A percentile compares a stretch with the other conserved stretches of the same genome.
These are phyloP conservation scores for Isotomurus palustris DNA, from an alignment of 2,888 invertebrate species.

Conservation along the genomic window DNA sequence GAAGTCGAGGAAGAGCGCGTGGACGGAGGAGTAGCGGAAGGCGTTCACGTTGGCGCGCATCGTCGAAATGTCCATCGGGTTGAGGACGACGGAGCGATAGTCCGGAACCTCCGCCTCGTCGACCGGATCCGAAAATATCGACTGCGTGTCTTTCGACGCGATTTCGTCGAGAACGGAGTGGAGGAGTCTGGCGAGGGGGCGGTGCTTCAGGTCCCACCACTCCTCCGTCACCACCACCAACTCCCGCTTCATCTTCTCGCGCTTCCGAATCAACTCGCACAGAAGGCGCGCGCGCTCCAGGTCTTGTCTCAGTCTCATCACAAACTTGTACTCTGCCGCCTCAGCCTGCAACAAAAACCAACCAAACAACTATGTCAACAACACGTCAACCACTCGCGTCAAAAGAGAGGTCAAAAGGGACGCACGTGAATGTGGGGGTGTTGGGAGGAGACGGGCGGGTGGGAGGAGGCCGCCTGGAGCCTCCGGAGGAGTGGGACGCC, in stretches of 20 bases:
- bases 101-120: slow-evolving; percentile 81
- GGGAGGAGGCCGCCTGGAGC: slow-evolving; percentile 62
- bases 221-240: slow-evolving; percentile 74
- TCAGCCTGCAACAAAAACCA: background rate
- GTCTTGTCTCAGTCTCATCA: slow-evolving; percentile 53
- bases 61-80: slow-evolving; percentile 84
- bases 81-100: slow-evolving; percentile 75
- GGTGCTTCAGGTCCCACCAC: slow-evolving; percentile 61
- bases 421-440: no score
- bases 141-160: slow-evolving; percentile 71
- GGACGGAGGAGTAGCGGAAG: background rate
- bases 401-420: no score
- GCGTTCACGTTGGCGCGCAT: slow-evolving; percentile 62
- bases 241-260: slow-evolving; percentile 91
- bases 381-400: no score
- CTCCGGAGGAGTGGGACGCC: slow-evolving; percentile 89
- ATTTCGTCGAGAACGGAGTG: slow-evolving; percentile 71
- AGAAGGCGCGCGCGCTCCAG: slow-evolving; percentile 85
- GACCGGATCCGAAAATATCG: slow-evolving; percentile 90
- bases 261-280: slow-evolving; percentile 89
- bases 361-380: background rate
- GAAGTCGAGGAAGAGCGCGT: slow-evolving; percentile 66
- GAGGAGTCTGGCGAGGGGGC: slow-evolving; percentile 54
- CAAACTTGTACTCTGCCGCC: background rate
- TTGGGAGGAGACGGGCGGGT: slow-evolving; percentile 59